phyloP scores from a whole-genome alignment of 2,888 invertebrate species.

The Ichneumoninae sp. region DNA sequence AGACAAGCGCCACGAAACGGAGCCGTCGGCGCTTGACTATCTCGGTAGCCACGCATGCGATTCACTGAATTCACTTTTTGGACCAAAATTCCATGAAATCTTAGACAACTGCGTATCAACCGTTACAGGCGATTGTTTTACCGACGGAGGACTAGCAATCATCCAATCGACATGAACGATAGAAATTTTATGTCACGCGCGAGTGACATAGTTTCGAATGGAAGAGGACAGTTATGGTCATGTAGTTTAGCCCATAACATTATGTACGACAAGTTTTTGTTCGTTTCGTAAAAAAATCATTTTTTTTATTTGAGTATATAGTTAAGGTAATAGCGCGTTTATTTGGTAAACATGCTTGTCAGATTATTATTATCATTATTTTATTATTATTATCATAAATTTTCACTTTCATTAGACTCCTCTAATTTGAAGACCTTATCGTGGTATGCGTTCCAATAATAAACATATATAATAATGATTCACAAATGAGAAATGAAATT shows the following conservation, averaged over 20 bases:
- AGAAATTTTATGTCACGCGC: constrained; percentile 6
- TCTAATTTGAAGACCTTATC: constrained; percentile 21
- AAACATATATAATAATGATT: constrained; percentile 1
- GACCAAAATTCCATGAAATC: neutral
- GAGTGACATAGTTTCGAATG: constrained; percentile 4
- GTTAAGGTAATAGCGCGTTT: constrained; percentile 29
- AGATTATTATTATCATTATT: constrained; percentile 36
- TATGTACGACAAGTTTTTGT: constrained; percentile 43
- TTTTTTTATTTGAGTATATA: constrained; percentile 38
- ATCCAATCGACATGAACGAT: neutral
- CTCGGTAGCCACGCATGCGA: neutral
- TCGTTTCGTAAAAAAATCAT: constrained; percentile 23
- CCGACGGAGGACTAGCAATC: neutral
- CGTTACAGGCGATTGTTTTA: neutral
- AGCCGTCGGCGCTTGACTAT: neutral
- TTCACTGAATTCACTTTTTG: neutral
- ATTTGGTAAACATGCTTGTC: constrained; percentile 29
- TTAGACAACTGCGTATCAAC: neutral
- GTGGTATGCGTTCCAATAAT: constrained; percentile 14
- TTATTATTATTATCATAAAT: constrained; percentile 44
- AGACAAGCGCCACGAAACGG: no score
- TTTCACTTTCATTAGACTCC: constrained; percentile 54
- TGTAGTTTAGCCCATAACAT: constrained; percentile 43
- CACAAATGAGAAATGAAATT: constrained; percentile 33
- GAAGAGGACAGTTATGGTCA: constrained; percentile 9